These are phyloP conservation scores for Axinella damicornis DNA, from an alignment of 37 sponge, comb jelly and placozoan genomes.

Conservation along the genomic window DNA sequence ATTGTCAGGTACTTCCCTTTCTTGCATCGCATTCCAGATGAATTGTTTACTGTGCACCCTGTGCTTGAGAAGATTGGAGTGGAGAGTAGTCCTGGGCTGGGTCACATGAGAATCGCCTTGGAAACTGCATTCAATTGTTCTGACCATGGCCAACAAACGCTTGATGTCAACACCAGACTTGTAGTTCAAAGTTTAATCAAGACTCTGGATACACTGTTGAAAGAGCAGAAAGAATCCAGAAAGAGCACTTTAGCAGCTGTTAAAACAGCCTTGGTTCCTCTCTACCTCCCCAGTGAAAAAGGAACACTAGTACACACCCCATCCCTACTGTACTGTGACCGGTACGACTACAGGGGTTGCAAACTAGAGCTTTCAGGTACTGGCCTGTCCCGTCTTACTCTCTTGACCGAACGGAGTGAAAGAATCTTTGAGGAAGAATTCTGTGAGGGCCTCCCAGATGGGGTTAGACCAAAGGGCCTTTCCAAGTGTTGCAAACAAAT, in stretches of 20 bases:
- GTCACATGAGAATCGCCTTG: constrained; percentile 15
- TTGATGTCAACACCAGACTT: neutral
- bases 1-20: constrained; percentile 32
- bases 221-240: neutral
- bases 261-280: no score
- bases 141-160: neutral
- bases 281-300: no score
- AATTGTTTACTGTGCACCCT: no score
- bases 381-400: neutral
- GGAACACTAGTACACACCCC: neutral
- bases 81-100: neutral
- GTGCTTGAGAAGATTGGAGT: constrained; percentile 11
- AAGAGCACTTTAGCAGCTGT: no score
- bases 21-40: constrained; percentile 3
- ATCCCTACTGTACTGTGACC: neutral
- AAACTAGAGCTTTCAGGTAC: neutral
- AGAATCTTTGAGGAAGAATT: neutral
- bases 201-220: neutral
- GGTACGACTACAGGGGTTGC: neutral
- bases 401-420: neutral
- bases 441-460: neutral
- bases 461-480: neutral
- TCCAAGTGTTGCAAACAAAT: neutral
- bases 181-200: neutral
- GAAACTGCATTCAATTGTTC: neutral